These are phyloP conservation scores for Brachionus koreanus DNA, from an alignment of 1,140 invertebrate species.

Conservation along the genomic window DNA sequence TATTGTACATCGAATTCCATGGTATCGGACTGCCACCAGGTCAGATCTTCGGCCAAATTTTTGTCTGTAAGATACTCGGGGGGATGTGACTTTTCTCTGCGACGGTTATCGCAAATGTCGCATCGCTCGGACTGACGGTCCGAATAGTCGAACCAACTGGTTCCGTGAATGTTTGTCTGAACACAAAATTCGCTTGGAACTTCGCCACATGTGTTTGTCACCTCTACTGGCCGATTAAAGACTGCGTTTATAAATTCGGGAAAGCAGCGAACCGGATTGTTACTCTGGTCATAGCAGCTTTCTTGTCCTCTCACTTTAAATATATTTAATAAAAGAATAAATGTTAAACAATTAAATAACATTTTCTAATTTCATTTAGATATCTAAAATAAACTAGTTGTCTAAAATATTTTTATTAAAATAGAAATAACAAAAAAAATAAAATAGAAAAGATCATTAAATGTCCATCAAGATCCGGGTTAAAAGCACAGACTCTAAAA, in stretches of 20 bases:
- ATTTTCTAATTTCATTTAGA: slow-evolving; percentile 4
- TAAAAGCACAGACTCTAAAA: neutral
- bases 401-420: neutral
- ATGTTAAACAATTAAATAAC: neutral
- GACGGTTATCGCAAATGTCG: slow-evolving; percentile 21
- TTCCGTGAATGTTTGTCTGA: slow-evolving; percentile 12
- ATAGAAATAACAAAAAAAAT: neutral
- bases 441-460: neutral
- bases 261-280: slow-evolving; percentile 74
- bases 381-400: neutral
- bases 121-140: neutral
- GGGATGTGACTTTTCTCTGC: slow-evolving; percentile 63
- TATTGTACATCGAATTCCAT: slow-evolving; percentile 87
- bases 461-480: neutral
- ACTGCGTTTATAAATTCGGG: slow-evolving; percentile 94
- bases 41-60: slow-evolving; percentile 64
- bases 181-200: slow-evolving; percentile 30
- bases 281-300: slow-evolving; percentile 60
- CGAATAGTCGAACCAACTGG: neutral
- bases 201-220: slow-evolving; percentile 90
- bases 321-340: neutral
- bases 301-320: neutral
- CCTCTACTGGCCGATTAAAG: slow-evolving; percentile 77
- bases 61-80: slow-evolving; percentile 79
- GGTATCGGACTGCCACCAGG: slow-evolving; percentile 98